phyloP scores from a whole-genome alignment of 2,888 invertebrate genomes.

The Epistrophella euchroma region DNA sequence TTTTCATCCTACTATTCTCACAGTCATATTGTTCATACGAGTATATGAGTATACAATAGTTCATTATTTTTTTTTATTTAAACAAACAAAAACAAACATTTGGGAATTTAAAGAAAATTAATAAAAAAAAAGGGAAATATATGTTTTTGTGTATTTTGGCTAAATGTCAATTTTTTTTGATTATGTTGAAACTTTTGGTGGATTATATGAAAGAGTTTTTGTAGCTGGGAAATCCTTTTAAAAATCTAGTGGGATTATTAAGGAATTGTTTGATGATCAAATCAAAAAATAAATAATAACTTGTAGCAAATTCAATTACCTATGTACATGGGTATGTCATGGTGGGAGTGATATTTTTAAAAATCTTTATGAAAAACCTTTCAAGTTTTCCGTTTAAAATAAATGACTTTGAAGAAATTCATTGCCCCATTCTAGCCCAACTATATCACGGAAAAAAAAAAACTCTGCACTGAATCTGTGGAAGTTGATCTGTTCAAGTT shows the following conservation, averaged over 20 bases:
- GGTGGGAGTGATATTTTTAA: too few species aligned
- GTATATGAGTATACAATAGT: conserved; percentile 46
- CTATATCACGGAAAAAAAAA: too few species aligned
- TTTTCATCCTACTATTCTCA: conserved; percentile 12
- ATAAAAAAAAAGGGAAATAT: not conserved
- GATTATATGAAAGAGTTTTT: not conserved
- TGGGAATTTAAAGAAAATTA: conserved; percentile 30
- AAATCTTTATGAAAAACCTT: too few species aligned
- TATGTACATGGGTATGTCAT: too few species aligned
- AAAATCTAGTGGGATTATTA: not conserved
- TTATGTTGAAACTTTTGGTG: not conserved
- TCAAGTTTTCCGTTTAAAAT: too few species aligned
- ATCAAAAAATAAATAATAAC: not conserved
- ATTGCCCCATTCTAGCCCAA: too few species aligned
- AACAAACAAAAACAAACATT: conserved; percentile 55
- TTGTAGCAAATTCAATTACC: not conserved
- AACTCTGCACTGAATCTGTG: too few species aligned
- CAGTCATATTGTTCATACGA: not conserved
- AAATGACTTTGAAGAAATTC: too few species aligned
- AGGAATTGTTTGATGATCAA: not conserved
- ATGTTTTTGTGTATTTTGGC: conserved; percentile 51
- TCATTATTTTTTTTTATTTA: conserved; percentile 55
- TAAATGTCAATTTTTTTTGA: conserved; percentile 64
- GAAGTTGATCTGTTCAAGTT: too few species aligned
- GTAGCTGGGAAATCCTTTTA: not conserved